A percentile compares a stretch with the other conserved stretches of the same genome.
These are phyloP conservation scores for Macrosteles quadrilineatus DNA, from an alignment of 1,140 invertebrate genomes.

Conservation along the genomic window DNA sequence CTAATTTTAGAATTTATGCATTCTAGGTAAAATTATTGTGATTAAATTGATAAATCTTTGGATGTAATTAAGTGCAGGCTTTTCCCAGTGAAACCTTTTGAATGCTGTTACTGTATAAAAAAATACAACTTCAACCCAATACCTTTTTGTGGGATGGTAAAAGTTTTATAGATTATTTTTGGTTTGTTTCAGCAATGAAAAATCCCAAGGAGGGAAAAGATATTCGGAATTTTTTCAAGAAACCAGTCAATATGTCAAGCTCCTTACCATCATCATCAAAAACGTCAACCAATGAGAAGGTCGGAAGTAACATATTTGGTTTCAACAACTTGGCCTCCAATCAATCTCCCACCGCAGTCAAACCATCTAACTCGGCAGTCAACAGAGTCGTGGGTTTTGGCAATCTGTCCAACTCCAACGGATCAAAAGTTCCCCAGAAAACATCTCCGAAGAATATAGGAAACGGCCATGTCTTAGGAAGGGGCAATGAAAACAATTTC, in stretches of 20 bases:
- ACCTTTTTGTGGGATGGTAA: too few relatives aligned
- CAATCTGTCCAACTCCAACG: background rate
- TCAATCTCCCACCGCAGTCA: background rate
- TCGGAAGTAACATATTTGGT: constrained; percentile 22
- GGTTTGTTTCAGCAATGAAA: constrained; percentile 1
- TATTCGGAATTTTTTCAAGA: constrained; percentile 25
- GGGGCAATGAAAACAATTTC: constrained; percentile 25
- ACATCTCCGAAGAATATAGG: background rate
- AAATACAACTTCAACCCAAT: too few relatives aligned
- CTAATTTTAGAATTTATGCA: too few relatives aligned
- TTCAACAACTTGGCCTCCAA: constrained; percentile 6
- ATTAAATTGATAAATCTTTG: too few relatives aligned
- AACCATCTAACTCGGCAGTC: background rate
- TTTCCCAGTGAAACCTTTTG: too few relatives aligned
- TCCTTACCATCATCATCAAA: too few relatives aligned
- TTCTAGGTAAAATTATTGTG: too few relatives aligned
- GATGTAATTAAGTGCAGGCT: too few relatives aligned
- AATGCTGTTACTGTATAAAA: too few relatives aligned
- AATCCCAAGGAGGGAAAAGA: constrained; percentile 10
- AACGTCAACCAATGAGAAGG: background rate
- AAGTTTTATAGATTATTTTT: too few relatives aligned
- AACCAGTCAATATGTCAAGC: background rate
- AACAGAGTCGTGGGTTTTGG: constrained; percentile 28
- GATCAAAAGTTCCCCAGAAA: background rate
- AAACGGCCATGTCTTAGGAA: constrained; percentile 1